Evolutionary conservation across 2,797 vertebrate species (phyloP).

Genomic region (Danio albolineatus): DNA sequence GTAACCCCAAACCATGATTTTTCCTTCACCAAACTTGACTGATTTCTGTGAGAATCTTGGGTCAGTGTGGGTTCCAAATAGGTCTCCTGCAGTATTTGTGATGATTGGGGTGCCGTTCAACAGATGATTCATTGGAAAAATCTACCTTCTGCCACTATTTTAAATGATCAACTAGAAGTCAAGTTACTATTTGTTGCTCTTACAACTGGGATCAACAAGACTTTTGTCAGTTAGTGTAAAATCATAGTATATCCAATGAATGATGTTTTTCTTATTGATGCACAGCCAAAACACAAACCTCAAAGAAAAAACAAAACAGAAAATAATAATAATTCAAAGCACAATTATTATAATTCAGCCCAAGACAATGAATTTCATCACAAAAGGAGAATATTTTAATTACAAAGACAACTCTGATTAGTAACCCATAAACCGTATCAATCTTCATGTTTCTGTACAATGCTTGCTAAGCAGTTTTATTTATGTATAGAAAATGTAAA

Average conservation of each 20-base stretch:
- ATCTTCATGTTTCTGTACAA: conserved; percentile 95
- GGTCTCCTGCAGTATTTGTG: too few species aligned
- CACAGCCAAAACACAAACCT: not conserved
- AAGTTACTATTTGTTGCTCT: too few species aligned
- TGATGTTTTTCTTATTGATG: not conserved
- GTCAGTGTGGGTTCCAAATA: too few species aligned
- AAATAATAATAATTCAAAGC: not conserved
- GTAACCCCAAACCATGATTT: too few species aligned
- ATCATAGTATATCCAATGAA: not conserved
- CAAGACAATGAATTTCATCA: conserved; percentile 22
- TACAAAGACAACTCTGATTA: conserved; percentile 73
- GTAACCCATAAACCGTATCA: conserved; percentile 84
- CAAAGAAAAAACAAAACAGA: not conserved
- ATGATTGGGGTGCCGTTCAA: too few species aligned
- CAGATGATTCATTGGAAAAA: too few species aligned
- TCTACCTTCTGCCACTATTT: too few species aligned
- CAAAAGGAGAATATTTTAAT: conserved; percentile 62
- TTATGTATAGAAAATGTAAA: conserved; percentile 98
- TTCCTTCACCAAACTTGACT: too few species aligned
- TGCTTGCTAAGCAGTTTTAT: conserved; percentile 96
- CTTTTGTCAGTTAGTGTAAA: too few species aligned
- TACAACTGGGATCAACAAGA: too few species aligned
- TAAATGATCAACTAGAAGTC: too few species aligned
- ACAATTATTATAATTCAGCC: conserved; percentile 47
- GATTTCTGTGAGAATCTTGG: too few species aligned